Base-by-base conservation (phyloP, 1,140 invertebrate genomes). In the Oscheius sp. region DNA sequence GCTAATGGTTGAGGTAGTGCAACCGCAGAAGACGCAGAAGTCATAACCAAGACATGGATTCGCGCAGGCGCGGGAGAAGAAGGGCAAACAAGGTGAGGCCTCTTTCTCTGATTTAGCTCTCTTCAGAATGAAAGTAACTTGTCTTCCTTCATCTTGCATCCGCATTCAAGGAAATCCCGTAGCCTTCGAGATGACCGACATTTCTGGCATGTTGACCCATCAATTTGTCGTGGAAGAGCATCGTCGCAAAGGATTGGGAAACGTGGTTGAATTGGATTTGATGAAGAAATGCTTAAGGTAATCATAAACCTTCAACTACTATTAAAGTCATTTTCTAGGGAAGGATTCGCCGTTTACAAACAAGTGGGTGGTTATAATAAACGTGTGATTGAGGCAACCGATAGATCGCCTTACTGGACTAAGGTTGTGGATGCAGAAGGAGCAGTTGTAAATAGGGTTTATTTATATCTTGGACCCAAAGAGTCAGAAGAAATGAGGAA, bases 181-280 rank as follows among this genome's bases (percentile, higher is more conserved):
- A 13, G 49, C 49, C 23, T 55, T 55, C 23, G 49, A 55, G 28
- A 23, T 55, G 7, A 23, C 28, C 49, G 15, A 55, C 23, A 4
- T 26, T 26, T 20, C 15, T 26, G 49, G 49, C 7, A 55, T 55
- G 49, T 26, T 13, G 7, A 55, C 15, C 23, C 49, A 55, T 23
- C 49, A 20, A 15, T 55, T 13, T 23, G 49, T 55, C 7, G 4
- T 55, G 23, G 23, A 55, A 55, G 49, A 55, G 28, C 49, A 55
- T 55, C 49, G 23, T 13, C 15, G 49, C 15, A 55, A 55, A 23
- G 49, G 49, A 7, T 23, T 55, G 23, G 49, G 49, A 55, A 7
- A 55, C 49, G 28, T 55, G 15, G 49, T 55, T 55, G 49, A 55
- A 26, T 26, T 20, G 49, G 49, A 55, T 23, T 55, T 55, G 49